Evolutionary conservation across 2,888 invertebrate genomes (phyloP), one percentile per base, ranked within the genome.

Genomic region (Pediacus dermestoides): DNA sequence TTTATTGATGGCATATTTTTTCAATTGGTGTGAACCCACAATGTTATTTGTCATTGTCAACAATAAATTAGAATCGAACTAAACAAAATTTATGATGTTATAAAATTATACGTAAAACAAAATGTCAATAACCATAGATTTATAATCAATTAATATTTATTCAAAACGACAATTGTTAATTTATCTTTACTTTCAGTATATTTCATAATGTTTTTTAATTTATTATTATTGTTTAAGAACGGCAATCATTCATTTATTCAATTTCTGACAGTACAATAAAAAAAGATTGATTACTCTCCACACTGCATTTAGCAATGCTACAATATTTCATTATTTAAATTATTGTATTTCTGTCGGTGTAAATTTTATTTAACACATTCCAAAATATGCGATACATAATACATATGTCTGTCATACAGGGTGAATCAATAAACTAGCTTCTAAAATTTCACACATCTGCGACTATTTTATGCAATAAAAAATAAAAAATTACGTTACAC

Each of bases 161-260:
- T 28, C n/a, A 10, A 28, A 28, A 28, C n/a, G 28, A 28, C 28
- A 28, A 11, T 28, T 28, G 28, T 14, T 28, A 28, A 28, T 28
- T 28, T 13, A 28, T 28, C 28, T 28, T 28, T 28, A 13, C 13
- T 28, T 28, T 28, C 14, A 13, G n/a, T 26, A 4, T 28, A 28
- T 28, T 28, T 28, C 12, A 13, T 13, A 28, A 28, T 28, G 28
- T 28, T 13, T 13, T 28, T 28, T 28, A 28, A 13, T 28, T 28
- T 13, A 28, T 26, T 26, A 26, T 28, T 28, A 13, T 13, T 28
- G 12, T 28, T 28, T 14, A 28, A 28, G 28, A 28, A 28, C n/a
- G 14, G n/a, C 13, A 11, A 9, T 13, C 28, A 28, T 14, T 28
- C 12, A 28, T 28, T 28, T 28, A 18, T 28, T 28, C 28, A 28